Evolutionary conservation across 2,797 vertebrate species (phyloP).

Genomic region (Rhinella marina): DNA sequence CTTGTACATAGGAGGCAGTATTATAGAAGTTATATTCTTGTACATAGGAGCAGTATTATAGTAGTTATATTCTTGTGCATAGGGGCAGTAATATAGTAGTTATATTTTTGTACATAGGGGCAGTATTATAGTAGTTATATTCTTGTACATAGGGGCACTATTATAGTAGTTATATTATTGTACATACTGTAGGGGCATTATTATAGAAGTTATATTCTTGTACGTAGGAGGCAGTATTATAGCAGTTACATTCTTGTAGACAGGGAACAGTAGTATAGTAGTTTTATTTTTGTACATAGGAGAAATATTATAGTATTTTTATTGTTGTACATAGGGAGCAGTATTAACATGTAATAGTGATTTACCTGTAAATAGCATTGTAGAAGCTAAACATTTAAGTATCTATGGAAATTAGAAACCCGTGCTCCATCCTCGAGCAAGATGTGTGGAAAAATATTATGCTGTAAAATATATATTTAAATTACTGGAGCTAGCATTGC

Average conservation of each 20-base stretch:
- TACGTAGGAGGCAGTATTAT: background rate
- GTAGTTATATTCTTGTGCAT: background rate
- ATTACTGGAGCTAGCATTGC: background rate
- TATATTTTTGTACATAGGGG: background rate
- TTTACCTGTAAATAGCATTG: no score
- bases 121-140: conserved; percentile 7
- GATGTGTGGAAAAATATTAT: background rate
- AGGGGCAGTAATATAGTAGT: background rate
- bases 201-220: background rate
- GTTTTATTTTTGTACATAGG: no score
- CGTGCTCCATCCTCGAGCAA: background rate
- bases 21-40: background rate
- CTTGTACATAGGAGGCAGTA: background rate
- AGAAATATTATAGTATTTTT: no score
- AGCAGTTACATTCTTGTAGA: background rate
- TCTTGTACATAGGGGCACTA: background rate
- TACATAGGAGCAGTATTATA: background rate
- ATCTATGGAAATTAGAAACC: background rate
- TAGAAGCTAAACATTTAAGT: no score
- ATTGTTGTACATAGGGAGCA: background rate
- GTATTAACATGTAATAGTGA: background rate
- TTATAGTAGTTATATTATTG: background rate
- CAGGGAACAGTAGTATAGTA: no score
- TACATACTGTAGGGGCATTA: background rate
- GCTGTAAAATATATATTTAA: background rate